phyloP scores from a whole-genome alignment of 2,113 vertebrate species.

The Microtus richardsoni region DNA sequence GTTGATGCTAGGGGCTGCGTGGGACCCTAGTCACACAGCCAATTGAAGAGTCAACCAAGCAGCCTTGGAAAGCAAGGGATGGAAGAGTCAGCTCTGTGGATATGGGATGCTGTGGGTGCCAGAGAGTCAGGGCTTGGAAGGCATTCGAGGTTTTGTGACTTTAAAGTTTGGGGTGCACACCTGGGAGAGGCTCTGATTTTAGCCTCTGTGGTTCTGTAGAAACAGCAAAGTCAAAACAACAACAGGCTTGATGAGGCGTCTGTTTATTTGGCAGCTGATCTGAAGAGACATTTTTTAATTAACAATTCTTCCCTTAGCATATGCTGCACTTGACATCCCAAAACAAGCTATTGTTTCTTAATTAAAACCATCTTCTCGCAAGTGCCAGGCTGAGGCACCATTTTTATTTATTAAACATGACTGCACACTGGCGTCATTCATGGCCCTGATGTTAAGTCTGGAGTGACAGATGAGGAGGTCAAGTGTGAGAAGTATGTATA shows the following conservation, averaged over 20 bases:
- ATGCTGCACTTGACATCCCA: background rate
- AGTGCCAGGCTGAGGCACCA: background rate
- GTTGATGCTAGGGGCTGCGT: background rate
- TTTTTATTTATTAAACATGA: slow-evolving; percentile 38
- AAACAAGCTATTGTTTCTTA: slow-evolving; percentile 4
- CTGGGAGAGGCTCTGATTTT: background rate
- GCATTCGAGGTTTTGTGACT: background rate
- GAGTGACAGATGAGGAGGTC: background rate
- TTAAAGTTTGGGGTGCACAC: background rate
- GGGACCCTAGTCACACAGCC: background rate
- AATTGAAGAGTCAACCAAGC: background rate
- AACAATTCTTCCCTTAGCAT: slow-evolving; percentile 8
- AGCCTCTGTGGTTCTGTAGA: background rate
- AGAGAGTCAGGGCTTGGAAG: background rate
- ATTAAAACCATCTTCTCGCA: background rate
- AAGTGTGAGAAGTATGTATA: background rate
- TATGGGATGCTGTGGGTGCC: background rate
- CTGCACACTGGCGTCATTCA: background rate
- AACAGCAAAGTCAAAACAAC: background rate
- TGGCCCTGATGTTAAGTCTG: background rate
- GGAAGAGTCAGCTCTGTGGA: background rate
- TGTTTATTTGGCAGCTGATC: background rate
- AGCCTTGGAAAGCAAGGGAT: background rate
- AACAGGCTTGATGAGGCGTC: background rate
- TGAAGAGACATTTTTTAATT: slow-evolving; percentile 55